Evolutionary conservation across 2,113 vertebrate genomes (phyloP).

Genomic region (Isurus oxyrinchus): DNA sequence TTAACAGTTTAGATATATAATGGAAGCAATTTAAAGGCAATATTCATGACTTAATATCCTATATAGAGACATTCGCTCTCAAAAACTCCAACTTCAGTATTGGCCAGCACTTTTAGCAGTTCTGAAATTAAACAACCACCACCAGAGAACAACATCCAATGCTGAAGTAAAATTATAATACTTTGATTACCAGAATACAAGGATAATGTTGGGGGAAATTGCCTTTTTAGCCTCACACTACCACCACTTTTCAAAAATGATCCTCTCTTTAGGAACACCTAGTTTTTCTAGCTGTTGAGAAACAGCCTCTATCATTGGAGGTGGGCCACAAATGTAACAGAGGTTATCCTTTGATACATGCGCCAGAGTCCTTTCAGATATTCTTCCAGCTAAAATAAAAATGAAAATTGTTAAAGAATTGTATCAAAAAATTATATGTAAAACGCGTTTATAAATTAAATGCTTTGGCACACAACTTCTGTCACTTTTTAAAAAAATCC

Average conservation of each 20-base stretch:
- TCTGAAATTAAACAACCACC: background rate
- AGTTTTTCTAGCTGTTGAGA: conserved; percentile 63
- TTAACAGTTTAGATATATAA: background rate
- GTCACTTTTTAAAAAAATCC: background rate
- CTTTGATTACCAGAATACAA: background rate
- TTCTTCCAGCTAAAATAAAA: conserved; percentile 67
- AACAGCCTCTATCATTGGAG: conserved; percentile 83
- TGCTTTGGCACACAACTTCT: background rate
- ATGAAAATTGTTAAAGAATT: conserved; percentile 40
- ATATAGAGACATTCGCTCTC: background rate
- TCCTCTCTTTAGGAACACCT: conserved; percentile 63
- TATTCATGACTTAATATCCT: background rate
- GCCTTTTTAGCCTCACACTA: conserved; percentile 48
- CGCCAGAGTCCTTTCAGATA: conserved; percentile 66
- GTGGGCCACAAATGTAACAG: conserved; percentile 92
- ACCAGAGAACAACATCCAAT: background rate
- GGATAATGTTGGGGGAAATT: background rate
- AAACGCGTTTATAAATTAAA: background rate
- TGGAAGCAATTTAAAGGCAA: background rate
- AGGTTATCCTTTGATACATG: conserved; percentile 65
- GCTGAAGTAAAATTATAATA: background rate
- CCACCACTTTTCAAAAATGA: conserved; percentile 97
- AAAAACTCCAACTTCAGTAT: background rate
- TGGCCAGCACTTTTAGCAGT: background rate
- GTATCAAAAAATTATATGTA: background rate